Percentiles rank a stretch among this genome's conserved stretches.
Evolutionary conservation across 2,113 vertebrate genomes (phyloP).

Genomic region (Dasyurus viverrinus): DNA sequence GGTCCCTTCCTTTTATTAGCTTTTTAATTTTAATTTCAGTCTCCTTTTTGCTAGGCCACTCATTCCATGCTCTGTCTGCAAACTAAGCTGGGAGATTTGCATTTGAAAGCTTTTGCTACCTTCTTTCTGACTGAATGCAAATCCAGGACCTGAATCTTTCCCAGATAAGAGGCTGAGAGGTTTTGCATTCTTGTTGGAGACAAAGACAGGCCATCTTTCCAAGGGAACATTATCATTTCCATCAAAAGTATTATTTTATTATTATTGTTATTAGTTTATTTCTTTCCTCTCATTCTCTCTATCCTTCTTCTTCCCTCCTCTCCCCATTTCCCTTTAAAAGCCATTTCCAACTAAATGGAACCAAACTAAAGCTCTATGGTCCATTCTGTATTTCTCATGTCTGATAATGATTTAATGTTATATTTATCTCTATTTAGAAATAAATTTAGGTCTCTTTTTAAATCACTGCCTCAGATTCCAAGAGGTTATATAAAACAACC

Average conservation of each 20-base stretch:
- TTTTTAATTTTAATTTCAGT: neutral
- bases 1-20: accelerated
- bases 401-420: slow-evolving; percentile 50
- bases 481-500: slow-evolving; percentile 1
- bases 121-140: neutral
- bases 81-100: neutral
- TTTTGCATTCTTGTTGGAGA: neutral
- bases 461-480: neutral
- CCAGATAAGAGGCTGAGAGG: neutral
- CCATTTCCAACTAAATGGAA: slow-evolving; percentile 26
- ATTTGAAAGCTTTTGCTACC: slow-evolving; percentile 7
- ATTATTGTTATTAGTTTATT: neutral
- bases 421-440: slow-evolving; percentile 46
- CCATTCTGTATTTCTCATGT: neutral
- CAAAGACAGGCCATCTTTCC: neutral
- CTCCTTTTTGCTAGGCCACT: neutral
- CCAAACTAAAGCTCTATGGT: neutral
- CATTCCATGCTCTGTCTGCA: neutral
- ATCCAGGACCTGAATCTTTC: slow-evolving; percentile 1
- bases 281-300: neutral
- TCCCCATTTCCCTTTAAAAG: neutral
- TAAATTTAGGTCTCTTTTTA: slow-evolving; percentile 39
- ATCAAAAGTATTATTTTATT: neutral
- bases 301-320: neutral
- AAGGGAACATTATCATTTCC: neutral